Evolutionary conservation across 2,888 invertebrate genomes (phyloP).

Genomic region (Lasioglossum oenotherae): DNA sequence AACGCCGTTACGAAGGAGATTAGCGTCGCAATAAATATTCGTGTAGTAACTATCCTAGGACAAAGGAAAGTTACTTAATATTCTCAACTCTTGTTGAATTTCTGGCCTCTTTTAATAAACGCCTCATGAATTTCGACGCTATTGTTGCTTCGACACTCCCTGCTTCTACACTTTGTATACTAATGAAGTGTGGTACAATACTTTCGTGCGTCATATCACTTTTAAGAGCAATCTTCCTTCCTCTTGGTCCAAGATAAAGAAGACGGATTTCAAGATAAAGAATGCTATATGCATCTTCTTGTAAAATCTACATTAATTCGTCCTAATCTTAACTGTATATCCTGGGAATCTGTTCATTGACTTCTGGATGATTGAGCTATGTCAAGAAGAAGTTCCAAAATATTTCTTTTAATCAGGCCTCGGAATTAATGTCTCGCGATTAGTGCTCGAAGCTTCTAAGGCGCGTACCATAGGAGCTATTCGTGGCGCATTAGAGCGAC

Average conservation of each 20-base stretch:
- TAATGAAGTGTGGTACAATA: not conserved
- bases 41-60: slow-evolving; percentile 2
- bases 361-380: not conserved
- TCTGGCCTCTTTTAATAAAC: slow-evolving; percentile 13
- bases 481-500: too few species aligned
- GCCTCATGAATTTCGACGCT: slow-evolving; percentile 6
- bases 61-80: slow-evolving; percentile 15
- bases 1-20: not conserved
- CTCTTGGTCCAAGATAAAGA: not conserved
- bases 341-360: not conserved
- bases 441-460: too few species aligned
- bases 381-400: not conserved
- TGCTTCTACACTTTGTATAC: not conserved
- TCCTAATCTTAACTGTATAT: not conserved
- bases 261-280: not conserved
- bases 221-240: not conserved
- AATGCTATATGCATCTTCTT: not conserved
- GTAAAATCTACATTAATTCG: not conserved
- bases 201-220: not conserved
- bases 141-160: not conserved
- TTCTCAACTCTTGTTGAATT: not conserved
- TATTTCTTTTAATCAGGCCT: not conserved
- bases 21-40: slow-evolving; percentile 9
- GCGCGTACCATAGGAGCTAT: too few species aligned
- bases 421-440: too few species aligned